Evolutionary conservation across 2,113 vertebrate species (phyloP).

Genomic region (Pteruthius melanotis): DNA sequence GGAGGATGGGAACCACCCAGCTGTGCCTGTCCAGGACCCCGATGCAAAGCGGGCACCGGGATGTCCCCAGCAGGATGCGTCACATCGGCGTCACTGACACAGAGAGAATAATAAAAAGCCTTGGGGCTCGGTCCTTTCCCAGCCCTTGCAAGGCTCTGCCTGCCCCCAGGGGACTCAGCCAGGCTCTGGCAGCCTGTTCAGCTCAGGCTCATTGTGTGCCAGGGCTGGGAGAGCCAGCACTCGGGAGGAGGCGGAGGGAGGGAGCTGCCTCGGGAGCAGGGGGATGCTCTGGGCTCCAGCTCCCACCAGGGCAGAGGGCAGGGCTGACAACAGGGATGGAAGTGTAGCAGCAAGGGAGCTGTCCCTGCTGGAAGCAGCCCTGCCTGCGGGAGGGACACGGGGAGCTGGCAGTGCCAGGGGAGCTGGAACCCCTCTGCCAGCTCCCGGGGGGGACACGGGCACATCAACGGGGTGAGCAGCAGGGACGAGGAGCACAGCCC

Average conservation of each 20-base stretch:
- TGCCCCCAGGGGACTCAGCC: background rate
- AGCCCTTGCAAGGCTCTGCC: background rate
- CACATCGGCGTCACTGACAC: background rate
- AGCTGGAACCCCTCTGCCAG: background rate
- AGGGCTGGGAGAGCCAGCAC: background rate
- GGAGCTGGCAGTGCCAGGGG: background rate
- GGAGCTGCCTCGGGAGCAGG: background rate
- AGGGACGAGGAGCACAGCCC: background rate
- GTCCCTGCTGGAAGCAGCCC: background rate
- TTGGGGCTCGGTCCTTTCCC: background rate
- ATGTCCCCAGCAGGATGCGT: background rate
- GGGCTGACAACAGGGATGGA: accelerated
- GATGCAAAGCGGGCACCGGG: background rate
- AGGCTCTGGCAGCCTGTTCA: accelerated
- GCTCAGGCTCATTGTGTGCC: background rate
- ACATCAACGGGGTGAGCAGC: accelerated
- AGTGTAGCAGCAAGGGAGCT: background rate
- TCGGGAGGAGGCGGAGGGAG: background rate
- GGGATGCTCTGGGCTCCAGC: accelerated
- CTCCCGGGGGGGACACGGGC: accelerated
- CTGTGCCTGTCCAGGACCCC: background rate
- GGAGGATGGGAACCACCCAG: background rate
- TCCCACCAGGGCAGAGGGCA: accelerated
- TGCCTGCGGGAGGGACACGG: background rate
- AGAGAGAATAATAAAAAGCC: background rate